Base-by-base conservation (phyloP, 1,140 invertebrate species). In the Latrodectus geometricus region DNA sequence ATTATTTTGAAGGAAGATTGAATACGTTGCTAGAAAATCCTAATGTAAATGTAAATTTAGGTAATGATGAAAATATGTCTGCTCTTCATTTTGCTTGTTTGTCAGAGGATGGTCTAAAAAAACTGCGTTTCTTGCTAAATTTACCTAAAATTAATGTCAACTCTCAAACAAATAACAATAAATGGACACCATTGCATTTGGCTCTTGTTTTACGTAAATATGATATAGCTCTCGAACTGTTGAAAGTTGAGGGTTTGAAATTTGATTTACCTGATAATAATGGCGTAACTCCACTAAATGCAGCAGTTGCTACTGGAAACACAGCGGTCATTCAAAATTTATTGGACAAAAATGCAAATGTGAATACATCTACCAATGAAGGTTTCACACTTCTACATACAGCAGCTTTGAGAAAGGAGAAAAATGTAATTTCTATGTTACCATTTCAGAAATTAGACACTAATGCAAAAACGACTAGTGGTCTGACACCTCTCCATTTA, bases 101-200 rank as follows among this genome's bases (percentile, higher is more conserved):
- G 54, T 8, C 54, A 56, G 54, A 14, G 14, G 14, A 56, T 56
- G 54, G 8, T 9, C 8, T 8, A 8, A 50, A 8, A n/a, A 35
- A 11, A 74, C 9, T 8, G 20, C 7, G n/a, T 8, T 7, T 12
- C 7, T 48, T 12, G 9, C 14, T 8, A 12, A 11, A 17, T 9
- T 17, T 12, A 48, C 8, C 9, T 35, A 23, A 12, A 17, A n/a
- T 11, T 8, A 35, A 49, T 17, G 35, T 12, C 7, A 48, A 21
- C 21, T 8, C 54, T 9, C 8, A 54, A 15, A 54, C 8, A 54
- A 12, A 50, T 7, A 54, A 56, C 5, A 23, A 56, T 21, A 23
- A 12, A 23, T 76, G 35, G 14, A 76, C 74, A n/a, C 74, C 74
- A 52, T 49, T 76, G 50, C 74, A 76, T 56, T 76, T 54, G 9